These are phyloP conservation scores for Melieria crassipennis DNA, from an alignment of 2,888 invertebrate species.

Conservation along the genomic window DNA sequence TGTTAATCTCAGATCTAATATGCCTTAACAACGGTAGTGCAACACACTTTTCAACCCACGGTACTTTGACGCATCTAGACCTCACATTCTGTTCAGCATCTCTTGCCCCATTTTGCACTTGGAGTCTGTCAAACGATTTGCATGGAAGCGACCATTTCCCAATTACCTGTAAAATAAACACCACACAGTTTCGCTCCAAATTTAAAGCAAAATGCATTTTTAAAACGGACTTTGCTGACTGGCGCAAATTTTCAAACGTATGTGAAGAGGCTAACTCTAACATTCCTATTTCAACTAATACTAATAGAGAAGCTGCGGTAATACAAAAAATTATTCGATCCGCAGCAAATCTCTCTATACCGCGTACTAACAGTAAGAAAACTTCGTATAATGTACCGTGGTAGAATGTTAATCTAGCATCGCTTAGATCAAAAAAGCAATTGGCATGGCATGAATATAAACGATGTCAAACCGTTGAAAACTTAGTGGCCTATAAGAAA, in stretches of 20 bases:
- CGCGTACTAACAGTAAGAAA: neutral
- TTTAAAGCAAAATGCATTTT: slow-evolving; percentile 8
- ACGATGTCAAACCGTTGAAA: slow-evolving; percentile 11
- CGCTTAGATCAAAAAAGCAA: slow-evolving; percentile 11
- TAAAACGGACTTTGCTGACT: slow-evolving; percentile 12
- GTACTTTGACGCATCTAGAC: slow-evolving; percentile 1
- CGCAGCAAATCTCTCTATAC: slow-evolving; percentile 9
- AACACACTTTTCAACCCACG: neutral
- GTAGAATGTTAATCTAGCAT: slow-evolving; percentile 8
- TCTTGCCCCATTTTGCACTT: slow-evolving; percentile 1
- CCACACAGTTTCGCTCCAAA: neutral
- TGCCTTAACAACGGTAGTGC: slow-evolving; percentile 2
- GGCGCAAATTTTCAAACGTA: slow-evolving; percentile 6
- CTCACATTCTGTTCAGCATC: slow-evolving; percentile 5
- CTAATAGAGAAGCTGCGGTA: too few relatives aligned
- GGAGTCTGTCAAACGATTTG: neutral
- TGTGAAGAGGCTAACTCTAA: neutral
- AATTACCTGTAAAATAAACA: neutral
- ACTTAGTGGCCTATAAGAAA: slow-evolving; percentile 9
- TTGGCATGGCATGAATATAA: neutral
- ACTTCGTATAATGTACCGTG: neutral
- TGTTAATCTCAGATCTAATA: neutral
- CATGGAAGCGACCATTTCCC: neutral
- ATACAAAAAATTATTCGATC: slow-evolving; percentile 2
- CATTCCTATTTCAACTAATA: too few relatives aligned